Percentiles rank a stretch among this genome's conserved stretches.
phyloP scores from a whole-genome alignment of 2,113 vertebrate species.

The Eulemur macaco region DNA sequence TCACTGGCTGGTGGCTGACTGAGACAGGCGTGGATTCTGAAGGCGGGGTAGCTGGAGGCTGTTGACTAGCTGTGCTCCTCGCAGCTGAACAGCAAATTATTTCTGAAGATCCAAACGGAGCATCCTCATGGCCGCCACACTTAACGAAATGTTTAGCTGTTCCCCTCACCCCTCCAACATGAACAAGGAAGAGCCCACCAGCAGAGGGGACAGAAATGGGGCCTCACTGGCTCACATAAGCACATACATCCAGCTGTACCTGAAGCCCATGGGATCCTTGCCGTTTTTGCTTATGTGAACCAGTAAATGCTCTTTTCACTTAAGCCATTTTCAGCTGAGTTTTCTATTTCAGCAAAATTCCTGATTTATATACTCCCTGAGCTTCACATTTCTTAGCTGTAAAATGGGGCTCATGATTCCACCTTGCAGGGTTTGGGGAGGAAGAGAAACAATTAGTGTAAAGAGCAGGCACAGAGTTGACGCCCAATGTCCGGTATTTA shows the following conservation, averaged over 20 bases:
- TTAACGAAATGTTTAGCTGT: not conserved
- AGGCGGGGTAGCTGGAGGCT: not conserved
- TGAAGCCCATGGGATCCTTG: not conserved
- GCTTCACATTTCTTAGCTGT: not conserved
- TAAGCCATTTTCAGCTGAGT: not conserved
- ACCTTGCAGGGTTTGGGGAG: not conserved
- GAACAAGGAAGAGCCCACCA: not conserved
- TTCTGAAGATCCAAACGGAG: not conserved
- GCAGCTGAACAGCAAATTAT: not conserved
- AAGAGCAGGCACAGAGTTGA: not conserved
- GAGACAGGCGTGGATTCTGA: not conserved
- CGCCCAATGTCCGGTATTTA: not conserved
- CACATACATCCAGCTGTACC: not conserved
- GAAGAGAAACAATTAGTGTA: not conserved
- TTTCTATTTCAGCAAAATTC: slow-evolving; percentile 12
- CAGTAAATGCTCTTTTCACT: not conserved
- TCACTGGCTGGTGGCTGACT: not conserved
- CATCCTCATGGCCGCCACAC: not conserved
- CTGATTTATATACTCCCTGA: not conserved
- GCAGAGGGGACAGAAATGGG: not conserved
- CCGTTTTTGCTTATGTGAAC: not conserved
- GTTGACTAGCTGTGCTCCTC: not conserved
- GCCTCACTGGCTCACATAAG: not conserved
- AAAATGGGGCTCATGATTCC: not conserved
- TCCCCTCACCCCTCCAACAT: not conserved